A percentile compares a stretch with the other conserved stretches of the same genome.
These are phyloP conservation scores for Ceratosolen fusciceps DNA, from an alignment of 1,140 invertebrate genomes.

Conservation along the genomic window DNA sequence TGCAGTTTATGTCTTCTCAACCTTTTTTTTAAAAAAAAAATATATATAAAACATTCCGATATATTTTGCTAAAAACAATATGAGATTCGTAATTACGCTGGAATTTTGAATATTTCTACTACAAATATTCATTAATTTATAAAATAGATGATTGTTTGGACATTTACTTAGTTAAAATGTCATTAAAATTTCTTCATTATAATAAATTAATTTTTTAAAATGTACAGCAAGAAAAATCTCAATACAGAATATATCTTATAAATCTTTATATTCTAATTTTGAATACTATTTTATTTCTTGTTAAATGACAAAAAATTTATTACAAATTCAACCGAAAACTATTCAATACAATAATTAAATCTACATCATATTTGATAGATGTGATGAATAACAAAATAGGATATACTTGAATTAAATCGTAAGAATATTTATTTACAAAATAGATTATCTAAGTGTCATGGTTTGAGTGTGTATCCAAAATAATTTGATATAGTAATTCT, in stretches of 20 bases:
- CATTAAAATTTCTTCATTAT: slow-evolving; percentile 9
- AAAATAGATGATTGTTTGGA: slow-evolving; percentile 8
- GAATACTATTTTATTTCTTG: slow-evolving; percentile 2
- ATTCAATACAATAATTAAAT: not conserved
- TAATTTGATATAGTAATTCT: not conserved
- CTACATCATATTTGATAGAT: not conserved
- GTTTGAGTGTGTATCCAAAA: not conserved
- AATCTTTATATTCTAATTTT: slow-evolving; percentile 7
- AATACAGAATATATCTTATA: not conserved
- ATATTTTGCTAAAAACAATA: slow-evolving; percentile 23
- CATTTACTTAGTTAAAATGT: slow-evolving; percentile 38
- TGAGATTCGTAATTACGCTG: slow-evolving; percentile 12
- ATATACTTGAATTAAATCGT: not conserved
- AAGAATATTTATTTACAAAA: slow-evolving; percentile 7
- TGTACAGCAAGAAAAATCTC: not conserved
- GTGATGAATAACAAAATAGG: slow-evolving; percentile 2
- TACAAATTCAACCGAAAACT: not conserved
- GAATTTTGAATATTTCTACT: not conserved
- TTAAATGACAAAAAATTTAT: not conserved
- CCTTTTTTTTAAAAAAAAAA: not conserved
- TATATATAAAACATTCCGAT: slow-evolving; percentile 23
- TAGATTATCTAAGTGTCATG: not conserved
- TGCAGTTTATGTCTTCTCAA: slow-evolving; percentile 1
- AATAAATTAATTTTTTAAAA: slow-evolving; percentile 9
- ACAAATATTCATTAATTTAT: slow-evolving; percentile 16